These are phyloP conservation scores for Sorex fumeus DNA, from an alignment of 2,113 vertebrate genomes.

Conservation along the genomic window DNA sequence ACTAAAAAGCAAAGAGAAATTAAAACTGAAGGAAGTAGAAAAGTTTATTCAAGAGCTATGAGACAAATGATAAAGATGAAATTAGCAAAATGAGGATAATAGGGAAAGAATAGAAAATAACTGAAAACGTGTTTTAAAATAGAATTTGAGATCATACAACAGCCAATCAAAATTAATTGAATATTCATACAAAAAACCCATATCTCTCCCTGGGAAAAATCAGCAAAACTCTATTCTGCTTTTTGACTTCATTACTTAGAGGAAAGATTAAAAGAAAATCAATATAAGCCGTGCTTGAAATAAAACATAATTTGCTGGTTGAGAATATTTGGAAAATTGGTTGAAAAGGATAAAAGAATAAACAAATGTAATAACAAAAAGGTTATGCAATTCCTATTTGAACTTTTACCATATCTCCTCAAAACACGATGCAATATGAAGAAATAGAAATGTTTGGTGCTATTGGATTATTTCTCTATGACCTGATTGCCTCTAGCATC, in stretches of 20 bases:
- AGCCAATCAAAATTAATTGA: neutral
- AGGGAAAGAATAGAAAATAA: neutral
- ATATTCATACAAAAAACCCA: neutral
- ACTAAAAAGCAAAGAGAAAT: too few species aligned
- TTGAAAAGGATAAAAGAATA: neutral
- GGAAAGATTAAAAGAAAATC: neutral
- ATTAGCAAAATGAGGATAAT: neutral
- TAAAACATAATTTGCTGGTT: neutral
- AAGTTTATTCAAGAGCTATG: neutral
- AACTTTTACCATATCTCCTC: neutral
- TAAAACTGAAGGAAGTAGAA: neutral
- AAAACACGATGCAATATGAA: constrained; percentile 23
- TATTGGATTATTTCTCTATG: neutral
- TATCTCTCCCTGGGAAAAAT: neutral
- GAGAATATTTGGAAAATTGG: neutral
- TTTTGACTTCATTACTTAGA: neutral
- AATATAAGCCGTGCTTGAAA: neutral
- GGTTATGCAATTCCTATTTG: neutral
- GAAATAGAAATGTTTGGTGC: neutral
- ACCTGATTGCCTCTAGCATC: neutral
- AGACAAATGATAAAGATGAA: neutral
- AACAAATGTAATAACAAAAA: neutral
- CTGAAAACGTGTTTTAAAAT: neutral
- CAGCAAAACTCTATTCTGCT: neutral
- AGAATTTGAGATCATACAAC: neutral